A percentile compares a stretch with the other conserved stretches of the same genome.
Evolutionary conservation across 2,797 vertebrate species (phyloP).

Genomic region (Coranthus polyacanthus): DNA sequence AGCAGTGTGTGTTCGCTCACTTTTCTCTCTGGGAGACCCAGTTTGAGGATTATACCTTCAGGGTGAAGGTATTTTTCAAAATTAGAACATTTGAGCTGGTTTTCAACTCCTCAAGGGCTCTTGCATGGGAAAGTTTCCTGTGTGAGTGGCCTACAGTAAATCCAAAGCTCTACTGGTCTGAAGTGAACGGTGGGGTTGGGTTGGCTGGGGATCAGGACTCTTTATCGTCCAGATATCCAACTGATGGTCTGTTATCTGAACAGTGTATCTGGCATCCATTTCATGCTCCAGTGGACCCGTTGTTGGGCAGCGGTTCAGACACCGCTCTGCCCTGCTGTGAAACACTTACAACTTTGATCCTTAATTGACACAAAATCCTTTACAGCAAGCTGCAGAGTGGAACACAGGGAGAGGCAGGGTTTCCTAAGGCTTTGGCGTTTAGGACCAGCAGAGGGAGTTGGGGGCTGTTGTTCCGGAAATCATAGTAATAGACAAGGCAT

Average conservation of each 20-base stretch:
- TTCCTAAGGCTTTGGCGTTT: conserved; percentile 2
- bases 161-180: conserved; percentile 45
- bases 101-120: conserved; percentile 2
- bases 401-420: conserved; percentile 6
- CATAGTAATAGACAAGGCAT: not conserved
- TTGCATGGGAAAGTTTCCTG: conserved; percentile 28
- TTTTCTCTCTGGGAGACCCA: conserved; percentile 23
- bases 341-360: conserved; percentile 64
- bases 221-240: conserved; percentile 61
- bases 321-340: conserved; percentile 48
- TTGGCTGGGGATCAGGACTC: conserved; percentile 60
- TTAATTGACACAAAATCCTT: conserved; percentile 60
- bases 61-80: conserved; percentile 13
- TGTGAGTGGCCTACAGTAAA: conserved; percentile 30
- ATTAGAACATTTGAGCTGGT: conserved; percentile 19
- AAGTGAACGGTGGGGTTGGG: conserved; percentile 28
- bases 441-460: conserved; percentile 16
- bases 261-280: conserved; percentile 60
- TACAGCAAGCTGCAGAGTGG: conserved; percentile 32
- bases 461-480: not conserved
- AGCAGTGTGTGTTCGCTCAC: conserved; percentile 1
- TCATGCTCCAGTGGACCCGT: conserved; percentile 52
- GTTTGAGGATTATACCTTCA: conserved; percentile 22
- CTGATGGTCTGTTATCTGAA: conserved; percentile 69
- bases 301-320: conserved; percentile 63